Evolutionary conservation across 2,888 invertebrate genomes (phyloP), one percentile per base, ranked within the genome.

Genomic region (Tenthredo distinguenda): DNA sequence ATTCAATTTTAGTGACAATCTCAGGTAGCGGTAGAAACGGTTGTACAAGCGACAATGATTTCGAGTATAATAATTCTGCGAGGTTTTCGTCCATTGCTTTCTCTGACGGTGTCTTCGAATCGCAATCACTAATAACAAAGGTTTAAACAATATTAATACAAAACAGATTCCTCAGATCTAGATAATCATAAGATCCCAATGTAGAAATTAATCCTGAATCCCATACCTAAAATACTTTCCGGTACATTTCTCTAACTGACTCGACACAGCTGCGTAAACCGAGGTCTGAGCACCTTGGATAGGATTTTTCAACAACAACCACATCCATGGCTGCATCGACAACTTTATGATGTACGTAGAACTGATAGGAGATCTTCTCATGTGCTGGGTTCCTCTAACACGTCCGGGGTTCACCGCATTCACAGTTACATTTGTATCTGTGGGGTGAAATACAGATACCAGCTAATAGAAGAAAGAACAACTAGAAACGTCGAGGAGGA

Each of bases 341-440:
- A 96, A 88, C 90, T 94, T 94, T 15, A 96, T 94, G 84, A 96
- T 91, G 86, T 94, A 93, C 34, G 94, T 94, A 84, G 94, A 95
- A 85, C 94, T 94, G 79, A 94, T 91, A 5, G 94, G 94, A 89
- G 94, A 95, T 93, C 94, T 94, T 90, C 95, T 94, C 94, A 96
- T 94, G 92, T 96, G 95, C 12, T 95, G 94, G 50, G 95, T 96
- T 71, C 95, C 95, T 85, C 96, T 94, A 1, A 96, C 96, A 71
- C 96, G 93, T 65, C 97, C 97, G 40, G 97, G 97, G 92, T 96
- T 96, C 31, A 96, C 95, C 79, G 95, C 95, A 92, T 97, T 96
- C 85, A 96, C 96, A 26, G 96, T 96, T 31, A 97, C 95, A 82
- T 95, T 94, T 40, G 95, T 95, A 87, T 94, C 96, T 96, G 91